Evolutionary conservation across 2,113 vertebrate genomes (phyloP).

Genomic region (Phylloscopus trochilus): DNA sequence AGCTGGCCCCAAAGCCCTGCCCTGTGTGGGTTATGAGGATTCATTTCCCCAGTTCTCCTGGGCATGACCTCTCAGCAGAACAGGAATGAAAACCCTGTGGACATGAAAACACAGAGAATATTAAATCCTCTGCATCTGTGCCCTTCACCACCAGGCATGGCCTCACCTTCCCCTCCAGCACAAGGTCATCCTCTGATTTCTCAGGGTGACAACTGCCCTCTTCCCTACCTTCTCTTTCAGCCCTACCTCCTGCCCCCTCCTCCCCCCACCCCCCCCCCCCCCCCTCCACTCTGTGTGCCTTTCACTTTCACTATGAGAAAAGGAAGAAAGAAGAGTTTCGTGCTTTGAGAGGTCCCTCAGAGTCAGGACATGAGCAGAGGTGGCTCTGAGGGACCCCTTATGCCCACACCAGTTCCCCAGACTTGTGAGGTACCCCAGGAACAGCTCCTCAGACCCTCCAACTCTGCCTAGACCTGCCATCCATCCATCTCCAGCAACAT

Average conservation of each 20-base stretch:
- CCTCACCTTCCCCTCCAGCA: background rate
- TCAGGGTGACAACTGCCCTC: background rate
- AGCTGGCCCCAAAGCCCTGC: background rate
- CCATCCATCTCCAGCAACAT: background rate
- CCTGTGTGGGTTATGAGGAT: background rate
- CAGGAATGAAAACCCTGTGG: background rate
- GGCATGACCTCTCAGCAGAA: background rate
- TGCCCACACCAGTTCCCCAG: background rate
- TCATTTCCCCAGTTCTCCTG: background rate
- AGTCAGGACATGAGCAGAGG: conserved; percentile 38
- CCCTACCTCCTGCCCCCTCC: background rate
- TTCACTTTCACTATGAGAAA: conserved; percentile 47
- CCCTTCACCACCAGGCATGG: background rate
- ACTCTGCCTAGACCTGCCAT: background rate
- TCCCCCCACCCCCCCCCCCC: background rate
- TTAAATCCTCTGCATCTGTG: background rate
- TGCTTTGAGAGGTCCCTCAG: conserved; percentile 27
- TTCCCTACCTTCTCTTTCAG: conserved; percentile 14
- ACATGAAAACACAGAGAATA: background rate
- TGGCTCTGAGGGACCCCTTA: background rate
- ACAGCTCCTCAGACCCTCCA: background rate
- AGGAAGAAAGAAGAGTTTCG: conserved; percentile 38
- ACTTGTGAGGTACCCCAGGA: background rate
- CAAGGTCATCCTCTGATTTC: conserved; percentile 8
- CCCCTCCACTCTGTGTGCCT: background rate